Evolutionary conservation across 2,888 invertebrate species (phyloP).

Genomic region (Hetaerina titia): DNA sequence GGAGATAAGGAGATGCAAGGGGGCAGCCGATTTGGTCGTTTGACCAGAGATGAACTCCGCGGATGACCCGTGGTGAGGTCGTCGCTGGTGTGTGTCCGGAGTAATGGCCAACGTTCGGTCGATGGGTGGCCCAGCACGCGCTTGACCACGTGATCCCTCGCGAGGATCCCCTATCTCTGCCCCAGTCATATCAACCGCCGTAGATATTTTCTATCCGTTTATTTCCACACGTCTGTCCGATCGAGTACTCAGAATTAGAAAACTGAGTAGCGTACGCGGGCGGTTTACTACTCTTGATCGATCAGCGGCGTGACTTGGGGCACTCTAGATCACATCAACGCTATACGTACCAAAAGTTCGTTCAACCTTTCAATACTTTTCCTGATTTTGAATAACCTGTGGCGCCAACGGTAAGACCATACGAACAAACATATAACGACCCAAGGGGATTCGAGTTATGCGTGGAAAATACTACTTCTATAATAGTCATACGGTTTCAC

Average conservation of each 20-base stretch:
- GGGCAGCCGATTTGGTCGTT: not conserved
- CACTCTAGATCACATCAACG: too few relatives aligned
- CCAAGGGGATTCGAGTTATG: too few relatives aligned
- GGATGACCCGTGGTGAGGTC: not conserved
- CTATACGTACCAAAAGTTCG: too few relatives aligned
- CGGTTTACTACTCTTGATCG: not conserved
- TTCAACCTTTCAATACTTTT: too few relatives aligned
- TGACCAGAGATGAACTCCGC: not conserved
- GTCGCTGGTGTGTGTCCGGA: not conserved
- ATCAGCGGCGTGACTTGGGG: not conserved
- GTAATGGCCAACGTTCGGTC: constrained; percentile 8
- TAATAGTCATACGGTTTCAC: too few relatives aligned
- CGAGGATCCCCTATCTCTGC: not conserved
- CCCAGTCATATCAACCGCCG: not conserved
- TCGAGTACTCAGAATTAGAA: not conserved
- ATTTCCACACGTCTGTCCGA: not conserved
- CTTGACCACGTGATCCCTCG: not conserved
- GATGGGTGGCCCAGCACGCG: not conserved
- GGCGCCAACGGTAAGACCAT: too few relatives aligned
- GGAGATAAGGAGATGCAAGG: not conserved
- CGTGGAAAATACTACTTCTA: too few relatives aligned
- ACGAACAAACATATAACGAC: too few relatives aligned
- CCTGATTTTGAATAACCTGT: too few relatives aligned
- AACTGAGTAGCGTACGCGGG: not conserved
- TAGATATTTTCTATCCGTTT: not conserved